Base-by-base conservation (phyloP, 2,888 invertebrate genomes). In the Andrena haemorrhoa region DNA sequence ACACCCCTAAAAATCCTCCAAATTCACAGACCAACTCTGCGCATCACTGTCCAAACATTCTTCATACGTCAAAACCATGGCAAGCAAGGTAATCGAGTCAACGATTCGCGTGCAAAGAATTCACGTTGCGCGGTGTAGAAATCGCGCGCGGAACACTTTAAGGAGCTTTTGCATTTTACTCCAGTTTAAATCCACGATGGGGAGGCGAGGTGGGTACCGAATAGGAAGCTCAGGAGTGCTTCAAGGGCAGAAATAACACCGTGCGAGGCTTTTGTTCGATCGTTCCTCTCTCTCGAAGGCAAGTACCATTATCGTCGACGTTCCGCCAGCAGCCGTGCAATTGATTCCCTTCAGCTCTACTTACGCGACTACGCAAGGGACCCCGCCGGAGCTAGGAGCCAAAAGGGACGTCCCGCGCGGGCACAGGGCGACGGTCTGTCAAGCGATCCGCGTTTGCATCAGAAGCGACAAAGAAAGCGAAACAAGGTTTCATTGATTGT, bases 401-500 rank as follows among this genome's bases (percentile, higher is more conserved):
- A 8, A 56, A 33, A 5, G n/a, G 35, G 20, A n/a, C 10, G 58
- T 70, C 20, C 64, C 53, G 20, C 53, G 33, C n/a, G 60, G 53
- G 6, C 4, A 20, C 61, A n/a, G 35, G 26, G 51, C 41, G n/a
- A 47, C 12, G 41, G 56, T 49, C 26, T 16, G 26, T 41, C 41
- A 20, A 35, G 8, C 60, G 60, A 61, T 31, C 58, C 31, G 56
- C 53, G 16, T 64, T 31, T 58, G 70, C 75, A 53, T 69, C 29
- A 31, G 23, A 20, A 2, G 10, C 7, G 74, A 23, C 26, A 47
- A 68, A 63, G 68, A 75, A 68, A 68, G 26, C 78, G 78, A 74
- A 65, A 74, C 79, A 66, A 73, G 64, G 74, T 79, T 51, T 53
- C 51, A 82, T 65, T 33, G 82, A 83, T 82, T 70, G 71, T 77